Percentiles rank a stretch among this genome's conserved stretches.
phyloP scores from a whole-genome alignment of 2,888 invertebrate genomes.

The Drosophila gaucha region DNA sequence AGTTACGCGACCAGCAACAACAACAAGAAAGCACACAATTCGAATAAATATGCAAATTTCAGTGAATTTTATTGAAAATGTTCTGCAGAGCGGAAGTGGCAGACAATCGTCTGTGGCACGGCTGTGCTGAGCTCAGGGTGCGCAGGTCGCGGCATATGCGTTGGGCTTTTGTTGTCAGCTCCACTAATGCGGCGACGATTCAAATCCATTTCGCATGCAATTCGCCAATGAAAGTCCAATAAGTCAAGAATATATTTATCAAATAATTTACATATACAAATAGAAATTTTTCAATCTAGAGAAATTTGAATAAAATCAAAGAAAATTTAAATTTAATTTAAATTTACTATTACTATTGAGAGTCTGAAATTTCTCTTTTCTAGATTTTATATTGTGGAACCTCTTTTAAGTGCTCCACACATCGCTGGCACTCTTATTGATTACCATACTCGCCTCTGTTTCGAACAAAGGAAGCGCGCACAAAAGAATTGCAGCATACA shows the following conservation, averaged over 20 bases:
- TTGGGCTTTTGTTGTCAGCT: conserved; percentile 32
- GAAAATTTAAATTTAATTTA: no score
- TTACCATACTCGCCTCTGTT: conserved; percentile 19
- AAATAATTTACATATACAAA: neutral
- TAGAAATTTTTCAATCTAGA: no score
- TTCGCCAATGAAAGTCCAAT: conserved; percentile 5
- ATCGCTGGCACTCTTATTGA: conserved; percentile 15
- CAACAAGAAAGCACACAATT: conserved; percentile 37
- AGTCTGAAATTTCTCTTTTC: neutral
- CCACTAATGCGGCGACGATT: conserved; percentile 1
- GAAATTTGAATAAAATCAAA: no score
- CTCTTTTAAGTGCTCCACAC: neutral
- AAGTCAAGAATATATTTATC: neutral
- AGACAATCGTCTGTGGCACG: conserved; percentile 16
- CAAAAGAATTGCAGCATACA: conserved; percentile 45
- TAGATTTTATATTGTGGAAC: conserved; percentile 11
- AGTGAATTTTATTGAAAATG: conserved; percentile 68
- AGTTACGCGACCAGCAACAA: conserved; percentile 57
- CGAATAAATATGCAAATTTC: conserved; percentile 78
- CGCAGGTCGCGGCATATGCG: conserved; percentile 33
- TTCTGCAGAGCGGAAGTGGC: conserved; percentile 43
- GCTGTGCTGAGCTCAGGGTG: neutral
- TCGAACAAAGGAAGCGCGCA: conserved; percentile 50
- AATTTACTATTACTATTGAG: no score
- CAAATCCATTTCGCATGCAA: conserved; percentile 20